phyloP scores from a whole-genome alignment of 2,797 vertebrate genomes.

The Hylomyscus alleni region DNA sequence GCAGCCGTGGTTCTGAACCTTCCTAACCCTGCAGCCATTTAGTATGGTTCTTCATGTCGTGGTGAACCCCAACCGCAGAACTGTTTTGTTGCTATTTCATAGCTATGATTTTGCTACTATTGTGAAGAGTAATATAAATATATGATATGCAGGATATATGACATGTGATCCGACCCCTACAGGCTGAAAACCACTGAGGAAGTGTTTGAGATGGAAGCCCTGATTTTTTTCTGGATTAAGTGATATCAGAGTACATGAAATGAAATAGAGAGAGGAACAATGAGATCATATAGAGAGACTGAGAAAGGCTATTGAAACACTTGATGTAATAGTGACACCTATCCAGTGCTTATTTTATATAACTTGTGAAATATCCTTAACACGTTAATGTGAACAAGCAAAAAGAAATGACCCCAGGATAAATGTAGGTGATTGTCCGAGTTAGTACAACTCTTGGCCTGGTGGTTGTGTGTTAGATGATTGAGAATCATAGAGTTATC shows the following conservation, averaged over 20 bases:
- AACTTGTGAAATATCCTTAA: background rate
- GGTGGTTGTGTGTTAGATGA: background rate
- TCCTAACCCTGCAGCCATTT: background rate
- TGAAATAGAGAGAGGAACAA: constrained; percentile 36
- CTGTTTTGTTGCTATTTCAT: background rate
- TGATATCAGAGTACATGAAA: background rate
- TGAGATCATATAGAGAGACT: background rate
- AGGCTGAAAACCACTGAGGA: background rate
- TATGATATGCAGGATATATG: background rate
- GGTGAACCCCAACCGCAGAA: background rate
- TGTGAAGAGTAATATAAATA: background rate
- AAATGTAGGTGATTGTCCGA: background rate
- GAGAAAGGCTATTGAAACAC: constrained; percentile 12
- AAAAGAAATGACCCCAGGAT: background rate
- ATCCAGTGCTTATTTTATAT: background rate
- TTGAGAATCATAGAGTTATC: background rate
- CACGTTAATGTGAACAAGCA: background rate
- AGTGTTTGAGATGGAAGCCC: constrained; percentile 24
- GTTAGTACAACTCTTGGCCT: background rate
- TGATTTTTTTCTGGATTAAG: background rate
- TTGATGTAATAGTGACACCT: background rate
- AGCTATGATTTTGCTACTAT: background rate
- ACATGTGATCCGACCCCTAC: background rate
- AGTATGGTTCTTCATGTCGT: background rate
- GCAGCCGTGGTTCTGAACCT: background rate